Evolutionary conservation across 23 tunicate species (phyloP).

Genomic region (Oikopleura dioica): DNA sequence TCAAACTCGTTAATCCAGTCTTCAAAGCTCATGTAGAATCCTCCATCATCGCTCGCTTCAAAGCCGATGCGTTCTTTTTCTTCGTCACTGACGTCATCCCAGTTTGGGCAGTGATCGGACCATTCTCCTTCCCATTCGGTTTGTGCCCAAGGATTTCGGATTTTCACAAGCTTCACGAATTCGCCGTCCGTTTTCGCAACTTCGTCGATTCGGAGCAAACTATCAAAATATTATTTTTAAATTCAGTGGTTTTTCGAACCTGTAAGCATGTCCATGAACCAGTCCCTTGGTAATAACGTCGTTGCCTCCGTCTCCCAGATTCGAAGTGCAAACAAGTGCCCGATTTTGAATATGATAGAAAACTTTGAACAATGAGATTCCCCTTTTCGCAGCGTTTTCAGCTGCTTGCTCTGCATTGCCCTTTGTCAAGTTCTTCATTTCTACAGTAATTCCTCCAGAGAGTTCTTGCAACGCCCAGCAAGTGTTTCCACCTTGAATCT

Average conservation of each 20-base stretch:
- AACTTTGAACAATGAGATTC: no score
- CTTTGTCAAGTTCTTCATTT: background rate
- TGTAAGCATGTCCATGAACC: background rate
- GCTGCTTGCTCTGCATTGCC: background rate
- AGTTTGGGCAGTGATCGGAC: background rate
- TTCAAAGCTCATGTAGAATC: background rate
- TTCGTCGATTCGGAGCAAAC: no score
- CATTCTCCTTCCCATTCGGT: conserved; percentile 4
- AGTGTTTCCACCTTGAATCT: background rate
- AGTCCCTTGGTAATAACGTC: background rate
- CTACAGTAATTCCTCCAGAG: background rate
- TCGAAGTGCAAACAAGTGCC: background rate
- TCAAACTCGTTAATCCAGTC: background rate
- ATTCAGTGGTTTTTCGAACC: no score
- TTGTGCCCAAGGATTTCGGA: conserved; percentile 2
- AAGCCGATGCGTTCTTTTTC: conserved; percentile 2
- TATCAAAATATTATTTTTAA: no score
- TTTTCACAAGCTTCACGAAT: background rate
- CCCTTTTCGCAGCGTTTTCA: background rate
- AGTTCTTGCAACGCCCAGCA: background rate
- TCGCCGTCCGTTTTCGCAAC: no score
- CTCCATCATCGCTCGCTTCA: background rate
- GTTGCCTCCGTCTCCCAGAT: no score
- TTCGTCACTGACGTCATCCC: background rate
- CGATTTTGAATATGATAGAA: no score